Percentiles rank a stretch among this genome's conserved stretches.
Evolutionary conservation across 2,888 invertebrate genomes (phyloP).

Genomic region (Ophioninae sp.): DNA sequence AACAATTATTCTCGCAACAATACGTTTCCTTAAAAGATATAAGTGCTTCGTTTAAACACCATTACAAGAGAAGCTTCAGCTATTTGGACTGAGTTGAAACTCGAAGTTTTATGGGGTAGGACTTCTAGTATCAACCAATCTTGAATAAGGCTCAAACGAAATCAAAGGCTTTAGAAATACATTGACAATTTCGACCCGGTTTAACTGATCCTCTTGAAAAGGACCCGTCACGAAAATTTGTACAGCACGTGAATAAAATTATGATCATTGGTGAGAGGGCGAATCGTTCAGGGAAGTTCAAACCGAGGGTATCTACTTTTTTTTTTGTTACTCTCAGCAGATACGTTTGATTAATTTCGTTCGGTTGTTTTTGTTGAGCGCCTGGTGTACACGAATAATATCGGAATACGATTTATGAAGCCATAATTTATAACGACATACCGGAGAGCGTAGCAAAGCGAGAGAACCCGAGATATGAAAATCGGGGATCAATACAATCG

Average conservation of each 20-base stretch:
- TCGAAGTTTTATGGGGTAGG: no score
- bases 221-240: neutral
- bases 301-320: neutral
- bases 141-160: no score
- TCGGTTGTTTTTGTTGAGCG: neutral
- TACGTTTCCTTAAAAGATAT: no score
- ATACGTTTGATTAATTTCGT: neutral
- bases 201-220: neutral
- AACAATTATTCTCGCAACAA: no score
- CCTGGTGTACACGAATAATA: neutral
- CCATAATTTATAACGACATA: constrained; percentile 10
- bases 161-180: no score
- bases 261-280: neutral
- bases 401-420: neutral
- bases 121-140: no score
- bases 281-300: neutral
- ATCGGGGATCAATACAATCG: neutral
- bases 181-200: no score
- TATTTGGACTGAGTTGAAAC: no score
- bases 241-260: neutral
- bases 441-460: neutral
- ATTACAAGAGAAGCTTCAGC: no score
- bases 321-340: neutral
- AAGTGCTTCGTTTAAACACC: no score
- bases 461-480: neutral